A percentile compares a stretch with the other conserved stretches of the same genome.
These are phyloP conservation scores for Apis mellifera DNA, from an alignment of 1,140 invertebrate species.

Conservation along the genomic window Amel_HAv3.1 CM009943.2:2818001-2818500, in stretches of 20 bases:
- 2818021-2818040: slow-evolving; percentile 33
- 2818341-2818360: not conserved
- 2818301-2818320: not conserved
- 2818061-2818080: not conserved
- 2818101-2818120: no score
- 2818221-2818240: not conserved
- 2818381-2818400: not conserved
- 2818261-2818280: no score
- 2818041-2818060: slow-evolving; percentile 14
- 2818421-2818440: not conserved
- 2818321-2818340: not conserved
- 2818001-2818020: slow-evolving; percentile 3
- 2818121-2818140: no score
- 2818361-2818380: not conserved
- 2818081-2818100: not conserved
- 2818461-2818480: not conserved
- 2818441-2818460: not conserved
- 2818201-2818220: not conserved
- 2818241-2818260: not conserved
- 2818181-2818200: no score
- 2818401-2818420: slow-evolving; percentile 16
- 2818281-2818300: not conserved
- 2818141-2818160: no score
- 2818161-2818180: not conserved
- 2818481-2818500: not conserved